Evolutionary conservation across 2,888 invertebrate species (phyloP).

Genomic region (Norana najaformis): DNA sequence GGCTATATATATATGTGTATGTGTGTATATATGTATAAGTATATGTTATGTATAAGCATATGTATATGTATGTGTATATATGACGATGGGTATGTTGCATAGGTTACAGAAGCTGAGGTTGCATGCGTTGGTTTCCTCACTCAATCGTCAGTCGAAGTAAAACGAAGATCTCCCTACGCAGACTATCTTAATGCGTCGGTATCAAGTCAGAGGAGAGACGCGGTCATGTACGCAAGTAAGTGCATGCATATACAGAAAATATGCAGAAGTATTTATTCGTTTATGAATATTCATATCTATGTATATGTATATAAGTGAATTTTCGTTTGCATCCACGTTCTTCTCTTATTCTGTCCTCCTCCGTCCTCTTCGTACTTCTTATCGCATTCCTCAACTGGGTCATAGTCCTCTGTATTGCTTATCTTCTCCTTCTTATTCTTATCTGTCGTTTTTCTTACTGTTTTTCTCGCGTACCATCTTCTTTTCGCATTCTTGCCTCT

Average conservation of each 20-base stretch:
- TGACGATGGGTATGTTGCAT: background rate
- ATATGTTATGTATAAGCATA: too few species aligned
- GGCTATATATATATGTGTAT: background rate
- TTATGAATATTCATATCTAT: background rate
- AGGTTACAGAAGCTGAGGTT: background rate
- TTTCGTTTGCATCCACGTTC: background rate
- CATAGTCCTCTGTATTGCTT: background rate
- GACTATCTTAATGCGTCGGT: background rate
- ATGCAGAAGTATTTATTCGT: background rate
- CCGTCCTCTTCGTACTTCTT: background rate
- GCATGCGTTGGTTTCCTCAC: background rate
- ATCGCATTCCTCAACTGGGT: conserved; percentile 13
- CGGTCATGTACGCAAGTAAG: background rate
- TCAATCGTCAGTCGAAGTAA: background rate
- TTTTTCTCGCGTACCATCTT: background rate
- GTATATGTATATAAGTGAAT: background rate
- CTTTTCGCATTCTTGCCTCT: background rate
- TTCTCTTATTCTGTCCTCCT: background rate
- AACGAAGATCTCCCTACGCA: background rate
- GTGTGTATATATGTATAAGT: background rate
- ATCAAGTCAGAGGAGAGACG: background rate
- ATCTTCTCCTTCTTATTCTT: background rate
- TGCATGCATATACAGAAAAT: background rate
- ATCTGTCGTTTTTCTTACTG: background rate
- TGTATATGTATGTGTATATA: too few species aligned